Conservation (phyloP, 2,797 vertebrate genomes). For the Hyperoplus immaculatus region DNA sequence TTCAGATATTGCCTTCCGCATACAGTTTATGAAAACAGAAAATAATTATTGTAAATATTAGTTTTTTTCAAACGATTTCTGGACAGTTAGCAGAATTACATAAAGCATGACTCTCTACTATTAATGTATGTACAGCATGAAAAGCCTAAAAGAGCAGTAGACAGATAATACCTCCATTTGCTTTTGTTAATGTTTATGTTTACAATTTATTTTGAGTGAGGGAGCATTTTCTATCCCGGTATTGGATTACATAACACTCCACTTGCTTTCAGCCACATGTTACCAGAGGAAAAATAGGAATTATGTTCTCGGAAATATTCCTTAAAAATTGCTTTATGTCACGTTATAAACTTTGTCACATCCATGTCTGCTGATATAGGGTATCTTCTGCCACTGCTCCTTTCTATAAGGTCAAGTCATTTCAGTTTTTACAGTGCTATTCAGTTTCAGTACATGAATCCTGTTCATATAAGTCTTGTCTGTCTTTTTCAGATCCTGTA, state of each 20-base stretch:
- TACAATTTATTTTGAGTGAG: slow-evolving; percentile 13
- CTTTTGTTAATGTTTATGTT: slow-evolving; percentile 13
- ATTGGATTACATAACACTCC: slow-evolving; percentile 9
- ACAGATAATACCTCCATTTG: slow-evolving; percentile 12
- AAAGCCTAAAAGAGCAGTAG: background rate
- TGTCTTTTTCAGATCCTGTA: background rate
- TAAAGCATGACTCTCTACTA: too few relatives aligned
- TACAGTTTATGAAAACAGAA: background rate
- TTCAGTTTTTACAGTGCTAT: slow-evolving; percentile 23
- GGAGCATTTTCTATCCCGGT: slow-evolving; percentile 1
- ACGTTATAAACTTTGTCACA: slow-evolving; percentile 22
- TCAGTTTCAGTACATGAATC: slow-evolving; percentile 9
- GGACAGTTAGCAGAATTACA: background rate
- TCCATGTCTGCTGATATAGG: slow-evolving; percentile 19
- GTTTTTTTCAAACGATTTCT: background rate
- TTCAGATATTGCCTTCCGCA: slow-evolving; percentile 16
- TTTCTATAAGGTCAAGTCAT: slow-evolving; percentile 42
- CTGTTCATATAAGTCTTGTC: slow-evolving; percentile 1
- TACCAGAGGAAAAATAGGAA: background rate
- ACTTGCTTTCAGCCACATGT: slow-evolving; percentile 11
- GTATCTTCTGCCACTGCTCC: background rate
- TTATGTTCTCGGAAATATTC: slow-evolving; percentile 9
- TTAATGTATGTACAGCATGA: background rate
- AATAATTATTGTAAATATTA: background rate
- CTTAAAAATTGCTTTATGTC: slow-evolving; percentile 27